Conservation (phyloP, 2,888 invertebrate species). For the Mayetiola destructor region DNA sequence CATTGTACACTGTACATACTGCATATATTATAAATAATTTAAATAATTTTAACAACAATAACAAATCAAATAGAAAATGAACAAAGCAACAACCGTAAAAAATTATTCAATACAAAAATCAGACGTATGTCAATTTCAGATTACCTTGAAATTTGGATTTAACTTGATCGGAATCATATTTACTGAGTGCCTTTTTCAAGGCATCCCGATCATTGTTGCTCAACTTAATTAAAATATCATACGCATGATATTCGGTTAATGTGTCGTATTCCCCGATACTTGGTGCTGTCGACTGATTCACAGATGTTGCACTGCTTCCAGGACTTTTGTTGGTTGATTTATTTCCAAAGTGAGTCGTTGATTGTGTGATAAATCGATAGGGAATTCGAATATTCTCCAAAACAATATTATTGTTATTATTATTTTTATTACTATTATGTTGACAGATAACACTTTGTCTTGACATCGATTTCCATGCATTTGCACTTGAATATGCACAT, state of each 20-base stretch:
- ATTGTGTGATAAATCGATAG: neutral
- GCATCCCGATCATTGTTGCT: slow-evolving; percentile 57
- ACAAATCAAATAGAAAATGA: too few species aligned
- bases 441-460: neutral
- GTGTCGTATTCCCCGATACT: slow-evolving; percentile 19
- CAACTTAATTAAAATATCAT: slow-evolving; percentile 54
- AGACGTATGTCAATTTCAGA: slow-evolving; percentile 13
- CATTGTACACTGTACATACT: too few species aligned
- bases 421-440: neutral
- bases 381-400: too few species aligned
- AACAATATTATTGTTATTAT: too few species aligned
- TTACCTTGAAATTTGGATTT: slow-evolving; percentile 70
- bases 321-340: neutral
- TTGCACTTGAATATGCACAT: neutral
- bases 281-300: too few species aligned
- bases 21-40: too few species aligned
- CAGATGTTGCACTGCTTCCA: too few species aligned
- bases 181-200: slow-evolving; percentile 52
- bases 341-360: neutral
- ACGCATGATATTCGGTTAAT: slow-evolving; percentile 54
- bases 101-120: slow-evolving; percentile 10
- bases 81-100: slow-evolving; percentile 16
- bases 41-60: too few species aligned
- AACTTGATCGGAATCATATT: slow-evolving; percentile 56
- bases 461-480: neutral